Percentiles rank a stretch among this genome's conserved stretches.
Conservation (phyloP, 2,797 vertebrate species). For the Gallirallus australis region DNA sequence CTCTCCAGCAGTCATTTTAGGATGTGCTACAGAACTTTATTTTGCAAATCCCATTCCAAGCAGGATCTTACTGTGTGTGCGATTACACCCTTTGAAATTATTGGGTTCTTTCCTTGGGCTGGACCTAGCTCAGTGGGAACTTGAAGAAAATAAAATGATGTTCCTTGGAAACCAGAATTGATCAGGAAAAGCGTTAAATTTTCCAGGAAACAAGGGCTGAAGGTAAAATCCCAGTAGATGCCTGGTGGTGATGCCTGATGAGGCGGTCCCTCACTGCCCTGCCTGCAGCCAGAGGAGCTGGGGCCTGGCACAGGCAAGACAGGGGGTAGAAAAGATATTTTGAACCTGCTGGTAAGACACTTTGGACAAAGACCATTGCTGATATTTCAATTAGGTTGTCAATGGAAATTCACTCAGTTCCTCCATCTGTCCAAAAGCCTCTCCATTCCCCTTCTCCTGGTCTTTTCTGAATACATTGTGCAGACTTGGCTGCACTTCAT, state of each 20-base stretch:
- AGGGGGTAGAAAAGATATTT: neutral
- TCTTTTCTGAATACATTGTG: neutral
- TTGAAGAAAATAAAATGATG: neutral
- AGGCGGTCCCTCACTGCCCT: neutral
- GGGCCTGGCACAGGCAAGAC: neutral
- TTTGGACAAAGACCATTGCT: neutral
- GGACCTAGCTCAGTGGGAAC: neutral
- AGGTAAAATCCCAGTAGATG: neutral
- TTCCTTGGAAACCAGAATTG: neutral
- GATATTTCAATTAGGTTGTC: neutral
- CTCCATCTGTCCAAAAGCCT: neutral
- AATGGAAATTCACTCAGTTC: neutral
- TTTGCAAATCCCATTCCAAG: neutral
- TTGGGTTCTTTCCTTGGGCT: neutral
- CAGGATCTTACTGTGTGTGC: too few species aligned
- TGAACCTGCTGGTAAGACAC: neutral
- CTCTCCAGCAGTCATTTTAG: neutral
- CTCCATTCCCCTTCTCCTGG: rapidly evolving
- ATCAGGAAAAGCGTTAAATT: neutral
- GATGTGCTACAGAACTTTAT: neutral
- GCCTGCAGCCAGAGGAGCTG: neutral
- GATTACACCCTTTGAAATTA: neutral
- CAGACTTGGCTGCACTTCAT: neutral
- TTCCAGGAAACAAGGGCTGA: neutral
- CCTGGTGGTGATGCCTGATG: neutral